Evolutionary conservation across 2,113 vertebrate species (phyloP).

Genomic region (Speoplatyrhinus poulsoni): DNA sequence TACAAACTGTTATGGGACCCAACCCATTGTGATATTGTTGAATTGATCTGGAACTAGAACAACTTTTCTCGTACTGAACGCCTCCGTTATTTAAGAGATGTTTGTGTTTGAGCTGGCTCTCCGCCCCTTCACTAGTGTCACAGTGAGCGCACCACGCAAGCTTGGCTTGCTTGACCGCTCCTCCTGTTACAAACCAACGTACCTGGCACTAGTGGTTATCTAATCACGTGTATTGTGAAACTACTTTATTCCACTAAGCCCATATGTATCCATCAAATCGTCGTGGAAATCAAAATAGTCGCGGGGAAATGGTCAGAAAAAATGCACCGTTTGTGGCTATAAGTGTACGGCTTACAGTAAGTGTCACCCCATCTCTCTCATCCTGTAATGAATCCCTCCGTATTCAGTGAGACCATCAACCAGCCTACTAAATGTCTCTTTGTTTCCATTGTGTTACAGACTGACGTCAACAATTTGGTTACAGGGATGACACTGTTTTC

Average conservation of each 20-base stretch:
- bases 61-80: conserved; percentile 1
- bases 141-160: neutral
- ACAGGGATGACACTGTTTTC: too few species aligned
- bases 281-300: neutral
- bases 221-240: conserved; percentile 17
- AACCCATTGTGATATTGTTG: neutral
- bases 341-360: neutral
- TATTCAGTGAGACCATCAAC: conserved; percentile 25
- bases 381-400: conserved; percentile 46
- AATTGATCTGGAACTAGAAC: neutral
- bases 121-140: conserved; percentile 16
- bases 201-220: conserved; percentile 21
- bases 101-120: neutral
- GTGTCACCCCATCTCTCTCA: conserved; percentile 36
- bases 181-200: conserved; percentile 27
- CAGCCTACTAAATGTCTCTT: conserved; percentile 19
- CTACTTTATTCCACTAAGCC: too few species aligned
- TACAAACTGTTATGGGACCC: neutral
- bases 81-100: neutral
- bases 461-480: conserved; percentile 15
- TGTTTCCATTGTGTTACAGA: conserved; percentile 50
- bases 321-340: conserved; percentile 6
- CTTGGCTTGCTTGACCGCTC: neutral
- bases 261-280: neutral
- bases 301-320: neutral